These are phyloP conservation scores for Chroicocephalus ridibundus DNA, from an alignment of 2,113 vertebrate species.

Conservation along the genomic window DNA sequence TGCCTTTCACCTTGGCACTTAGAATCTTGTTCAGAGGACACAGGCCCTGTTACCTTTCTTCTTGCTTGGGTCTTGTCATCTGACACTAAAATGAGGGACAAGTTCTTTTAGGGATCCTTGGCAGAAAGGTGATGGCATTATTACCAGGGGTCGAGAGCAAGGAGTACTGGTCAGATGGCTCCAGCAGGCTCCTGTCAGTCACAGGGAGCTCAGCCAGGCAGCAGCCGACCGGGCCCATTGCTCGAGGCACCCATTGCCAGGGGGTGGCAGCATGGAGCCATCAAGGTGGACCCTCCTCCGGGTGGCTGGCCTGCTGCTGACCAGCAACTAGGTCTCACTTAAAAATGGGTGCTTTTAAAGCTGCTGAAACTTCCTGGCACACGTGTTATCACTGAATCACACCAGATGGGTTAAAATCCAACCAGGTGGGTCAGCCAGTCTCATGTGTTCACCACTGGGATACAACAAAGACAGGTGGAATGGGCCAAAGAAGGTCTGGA, in stretches of 20 bases:
- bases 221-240: background rate
- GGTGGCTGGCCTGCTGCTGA: too few species aligned
- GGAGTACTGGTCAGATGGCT: background rate
- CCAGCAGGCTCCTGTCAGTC: background rate
- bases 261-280: background rate
- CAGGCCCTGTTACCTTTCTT: too few species aligned
- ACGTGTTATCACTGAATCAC: fast-evolving
- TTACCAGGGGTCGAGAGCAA: too few species aligned
- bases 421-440: fast-evolving
- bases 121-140: too few species aligned
- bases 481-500: too few species aligned
- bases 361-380: background rate
- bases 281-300: background rate
- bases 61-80: too few species aligned
- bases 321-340: fast-evolving
- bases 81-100: too few species aligned
- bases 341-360: background rate
- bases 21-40: too few species aligned
- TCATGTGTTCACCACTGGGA: background rate
- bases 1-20: background rate
- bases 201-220: background rate
- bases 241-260: background rate
- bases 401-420: background rate
- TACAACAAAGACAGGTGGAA: background rate
- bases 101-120: too few species aligned